Percentiles rank a stretch among this genome's conserved stretches.
These are phyloP conservation scores for Tolypeutes matacus DNA, from an alignment of 2,797 vertebrate genomes.

Conservation along the genomic window DNA sequence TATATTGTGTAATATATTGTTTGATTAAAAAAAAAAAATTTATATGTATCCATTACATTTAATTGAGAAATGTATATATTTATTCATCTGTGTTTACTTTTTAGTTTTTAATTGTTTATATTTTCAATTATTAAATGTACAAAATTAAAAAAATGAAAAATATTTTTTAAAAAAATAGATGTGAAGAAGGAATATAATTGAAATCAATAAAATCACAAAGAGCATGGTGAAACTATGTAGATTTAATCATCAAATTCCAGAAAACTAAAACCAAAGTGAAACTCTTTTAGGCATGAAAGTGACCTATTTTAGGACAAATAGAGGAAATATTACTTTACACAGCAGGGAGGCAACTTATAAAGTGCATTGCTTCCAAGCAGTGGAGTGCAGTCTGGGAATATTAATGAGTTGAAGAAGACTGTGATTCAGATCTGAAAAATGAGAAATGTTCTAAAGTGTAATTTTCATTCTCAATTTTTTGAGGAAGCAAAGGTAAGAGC, in stretches of 20 bases:
- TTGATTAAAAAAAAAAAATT: too few species aligned
- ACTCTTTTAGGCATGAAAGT: constrained; percentile 38
- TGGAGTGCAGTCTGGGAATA: constrained; percentile 18
- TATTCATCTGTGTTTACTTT: too few species aligned
- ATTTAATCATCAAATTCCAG: constrained; percentile 37
- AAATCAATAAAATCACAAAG: constrained; percentile 42
- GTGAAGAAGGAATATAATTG: background rate
- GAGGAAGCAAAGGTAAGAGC: constrained; percentile 14
- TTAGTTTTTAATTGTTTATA: too few species aligned
- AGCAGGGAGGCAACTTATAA: constrained; percentile 38
- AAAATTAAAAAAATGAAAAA: too few species aligned
- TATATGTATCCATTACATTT: too few species aligned
- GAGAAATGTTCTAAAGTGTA: background rate
- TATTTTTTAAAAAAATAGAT: background rate
- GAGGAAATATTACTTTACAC: constrained; percentile 58
- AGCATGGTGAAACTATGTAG: background rate
- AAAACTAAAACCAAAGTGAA: background rate
- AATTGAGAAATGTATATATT: too few species aligned
- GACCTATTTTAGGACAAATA: constrained; percentile 50
- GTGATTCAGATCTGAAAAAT: background rate
- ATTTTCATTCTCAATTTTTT: constrained; percentile 55
- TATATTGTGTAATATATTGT: too few species aligned
- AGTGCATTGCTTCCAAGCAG: background rate
- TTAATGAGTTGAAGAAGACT: constrained; percentile 29
- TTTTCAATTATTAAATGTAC: too few species aligned